Base-by-base conservation (phyloP, 2,888 invertebrate species). In the Catocala sponsa region DNA sequence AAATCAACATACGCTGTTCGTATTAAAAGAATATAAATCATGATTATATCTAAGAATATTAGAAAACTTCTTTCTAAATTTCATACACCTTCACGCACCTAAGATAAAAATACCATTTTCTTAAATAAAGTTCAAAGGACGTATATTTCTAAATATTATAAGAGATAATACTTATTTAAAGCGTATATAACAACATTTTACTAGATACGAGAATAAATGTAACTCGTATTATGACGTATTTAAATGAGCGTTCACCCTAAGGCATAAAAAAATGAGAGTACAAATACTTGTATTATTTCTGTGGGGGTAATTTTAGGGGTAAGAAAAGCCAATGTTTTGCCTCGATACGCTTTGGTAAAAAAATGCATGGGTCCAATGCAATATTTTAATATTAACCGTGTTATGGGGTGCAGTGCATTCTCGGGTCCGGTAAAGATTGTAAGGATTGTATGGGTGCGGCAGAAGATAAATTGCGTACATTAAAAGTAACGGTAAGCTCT, bases 351-450 rank as follows among this genome's bases (percentile, higher is more conserved):
- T 76, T 78, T 76, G 79, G 83, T 85, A 90, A 94, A 94, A 91
- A 94, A 94, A 89, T 92, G 91, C 90, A 90, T 88, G 90, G 90
- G 91, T 80, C 80, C 85, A 76, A 85, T 88, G 91, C 92, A 92
- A 94, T 94, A 94, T 94, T 93, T 94, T 94, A 92, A 93, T 94
- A 94, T 94, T 92, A 92, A 92, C 92, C 87, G 88, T 90, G 85
- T 91, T 89, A 88, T 90, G 83, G 93, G 91, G 90, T 87, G 87
- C 86, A 86, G 78, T 91, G 91, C 90, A 89, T 89, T 86, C 80
- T 78, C 74, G 65, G 82, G 78, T 80, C 78, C 76, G 79, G 61
- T 80, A 76, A 84, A 79, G 64, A 76, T 83, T 82, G 78, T 74
- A 62, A 38, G 72, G 78, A 80, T 79, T 87, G 70, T 76, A 65